A percentile compares a stretch with the other conserved stretches of the same genome.
phyloP scores from a whole-genome alignment of 1,140 invertebrate species.

The Brachionus calyciflorus region DNA sequence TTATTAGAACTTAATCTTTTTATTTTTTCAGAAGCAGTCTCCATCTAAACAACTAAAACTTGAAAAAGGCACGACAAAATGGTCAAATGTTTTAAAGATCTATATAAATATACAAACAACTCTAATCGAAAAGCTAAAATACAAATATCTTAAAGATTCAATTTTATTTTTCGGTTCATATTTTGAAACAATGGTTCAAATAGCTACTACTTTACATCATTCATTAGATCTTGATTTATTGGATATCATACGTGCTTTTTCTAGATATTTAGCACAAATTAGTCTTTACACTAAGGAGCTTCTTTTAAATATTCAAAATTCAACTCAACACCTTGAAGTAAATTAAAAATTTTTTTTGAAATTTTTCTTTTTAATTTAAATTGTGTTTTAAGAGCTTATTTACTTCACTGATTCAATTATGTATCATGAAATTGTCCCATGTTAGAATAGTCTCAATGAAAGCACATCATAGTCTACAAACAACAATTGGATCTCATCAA shows the following conservation, averaged over 20 bases:
- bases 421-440: constrained; percentile 38
- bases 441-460: constrained; percentile 25
- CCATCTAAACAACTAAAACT: background rate
- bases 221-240: constrained; percentile 13
- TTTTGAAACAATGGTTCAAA: constrained; percentile 27
- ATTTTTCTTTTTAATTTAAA: background rate
- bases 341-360: background rate
- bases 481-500: background rate
- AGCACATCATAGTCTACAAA: background rate
- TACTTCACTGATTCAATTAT: constrained; percentile 7
- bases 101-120: constrained; percentile 37
- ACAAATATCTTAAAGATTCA: constrained; percentile 22
- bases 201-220: constrained; percentile 5
- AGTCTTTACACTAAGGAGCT: constrained; percentile 40
- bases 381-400: constrained; percentile 4
- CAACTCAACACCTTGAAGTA: constrained; percentile 20
- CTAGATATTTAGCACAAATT: constrained; percentile 15
- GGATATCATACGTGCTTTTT: constrained; percentile 10
- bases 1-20: background rate
- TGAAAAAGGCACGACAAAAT: background rate
- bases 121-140: constrained; percentile 31
- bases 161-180: constrained; percentile 36
- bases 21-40: background rate
- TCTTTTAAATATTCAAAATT: background rate
- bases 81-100: background rate